These are phyloP conservation scores for Diarsia dahlii DNA, from an alignment of 2,888 invertebrate species.

Conservation along the genomic window DNA sequence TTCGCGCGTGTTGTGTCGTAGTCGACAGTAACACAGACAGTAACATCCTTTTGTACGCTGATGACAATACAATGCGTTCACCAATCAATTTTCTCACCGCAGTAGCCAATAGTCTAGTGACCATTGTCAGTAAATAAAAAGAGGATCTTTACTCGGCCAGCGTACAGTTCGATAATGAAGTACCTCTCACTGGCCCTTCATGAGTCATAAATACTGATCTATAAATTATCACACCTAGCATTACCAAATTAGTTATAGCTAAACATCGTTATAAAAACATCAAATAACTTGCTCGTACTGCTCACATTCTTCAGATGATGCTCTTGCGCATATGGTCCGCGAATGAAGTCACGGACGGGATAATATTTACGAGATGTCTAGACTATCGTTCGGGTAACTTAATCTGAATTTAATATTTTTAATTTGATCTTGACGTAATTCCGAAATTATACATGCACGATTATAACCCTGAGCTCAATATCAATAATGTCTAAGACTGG, in stretches of 20 bases:
- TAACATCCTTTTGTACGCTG: constrained; percentile 14
- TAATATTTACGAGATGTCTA: constrained; percentile 69
- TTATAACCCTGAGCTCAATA: background rate
- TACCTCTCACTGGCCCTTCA: background rate
- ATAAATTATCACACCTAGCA: constrained; percentile 27
- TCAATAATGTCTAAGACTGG: background rate
- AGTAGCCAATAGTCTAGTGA: constrained; percentile 10
- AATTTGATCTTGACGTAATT: constrained; percentile 3
- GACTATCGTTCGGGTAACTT: constrained; percentile 53
- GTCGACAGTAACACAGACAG: background rate
- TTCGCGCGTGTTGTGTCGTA: background rate
- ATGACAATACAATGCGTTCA: constrained; percentile 30
- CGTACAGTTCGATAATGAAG: background rate
- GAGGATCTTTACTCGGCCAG: background rate
- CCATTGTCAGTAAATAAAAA: background rate
- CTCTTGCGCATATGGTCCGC: constrained; percentile 68
- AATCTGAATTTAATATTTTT: constrained; percentile 20
- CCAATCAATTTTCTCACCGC: constrained; percentile 29
- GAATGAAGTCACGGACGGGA: constrained; percentile 73
- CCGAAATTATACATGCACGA: background rate
- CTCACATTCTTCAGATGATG: constrained; percentile 53
- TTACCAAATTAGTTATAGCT: constrained; percentile 38
- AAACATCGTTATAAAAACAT: constrained; percentile 48
- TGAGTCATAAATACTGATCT: constrained; percentile 12
- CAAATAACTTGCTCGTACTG: constrained; percentile 43